phyloP scores from a whole-genome alignment of 2,888 invertebrate genomes.

The Phalangium opilio region DNA sequence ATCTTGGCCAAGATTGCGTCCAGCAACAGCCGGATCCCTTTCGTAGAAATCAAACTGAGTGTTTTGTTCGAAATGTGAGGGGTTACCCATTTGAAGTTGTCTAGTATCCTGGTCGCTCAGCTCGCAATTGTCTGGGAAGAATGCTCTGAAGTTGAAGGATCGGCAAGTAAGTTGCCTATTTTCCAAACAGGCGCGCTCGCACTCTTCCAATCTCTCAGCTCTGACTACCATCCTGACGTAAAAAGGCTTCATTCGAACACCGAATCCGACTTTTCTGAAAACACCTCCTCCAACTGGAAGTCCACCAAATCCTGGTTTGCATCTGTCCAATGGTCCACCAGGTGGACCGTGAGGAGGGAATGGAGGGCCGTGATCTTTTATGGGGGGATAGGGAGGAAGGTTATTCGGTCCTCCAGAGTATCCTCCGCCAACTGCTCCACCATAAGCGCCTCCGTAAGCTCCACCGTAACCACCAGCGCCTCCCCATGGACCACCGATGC shows the following conservation, averaged over 20 bases:
- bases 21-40: conserved; percentile 41
- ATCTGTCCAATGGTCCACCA: conserved; percentile 7
- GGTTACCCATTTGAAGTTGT: conserved; percentile 68
- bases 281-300: conserved; percentile 2
- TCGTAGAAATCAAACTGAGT: conserved; percentile 52
- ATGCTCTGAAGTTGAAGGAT: conserved; percentile 61
- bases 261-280: conserved; percentile 20
- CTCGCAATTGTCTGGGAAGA: conserved; percentile 61
- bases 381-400: neutral
- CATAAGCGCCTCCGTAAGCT: conserved; percentile 1
- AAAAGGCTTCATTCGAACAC: conserved; percentile 18
- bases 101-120: conserved; percentile 71
- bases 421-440: neutral
- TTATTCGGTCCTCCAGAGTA: neutral
- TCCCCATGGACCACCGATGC: neutral
- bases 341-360: conserved; percentile 1
- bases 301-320: conserved; percentile 8
- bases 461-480: conserved; percentile 1
- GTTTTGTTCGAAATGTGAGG: conserved; percentile 64
- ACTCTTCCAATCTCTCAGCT: conserved; percentile 44
- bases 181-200: conserved; percentile 70
- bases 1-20: conserved; percentile 7
- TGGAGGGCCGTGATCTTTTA: conserved; percentile 1
- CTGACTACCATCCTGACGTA: conserved; percentile 21
- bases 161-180: conserved; percentile 66